Evolutionary conservation across 2,113 vertebrate genomes (phyloP).

Genomic region (Tetraodon nigroviridis): DNA sequence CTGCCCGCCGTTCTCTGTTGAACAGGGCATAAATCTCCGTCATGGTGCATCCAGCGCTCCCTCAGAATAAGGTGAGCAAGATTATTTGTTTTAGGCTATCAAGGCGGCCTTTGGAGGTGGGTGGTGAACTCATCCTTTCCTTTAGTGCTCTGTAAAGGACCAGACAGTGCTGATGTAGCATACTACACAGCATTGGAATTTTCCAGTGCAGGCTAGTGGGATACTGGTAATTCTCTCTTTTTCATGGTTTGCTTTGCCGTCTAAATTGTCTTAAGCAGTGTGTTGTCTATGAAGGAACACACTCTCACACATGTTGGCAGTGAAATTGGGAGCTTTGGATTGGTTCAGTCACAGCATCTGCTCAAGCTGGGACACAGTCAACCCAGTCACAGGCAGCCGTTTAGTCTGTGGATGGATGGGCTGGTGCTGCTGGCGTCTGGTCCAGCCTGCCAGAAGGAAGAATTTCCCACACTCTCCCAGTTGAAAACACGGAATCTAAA

Average conservation of each 20-base stretch:
- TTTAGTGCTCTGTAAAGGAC: too few species aligned
- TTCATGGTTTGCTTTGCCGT: background rate
- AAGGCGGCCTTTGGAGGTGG: constrained; percentile 11
- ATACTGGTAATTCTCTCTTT: background rate
- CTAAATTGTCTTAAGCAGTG: too few species aligned
- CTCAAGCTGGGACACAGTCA: constrained; percentile 31
- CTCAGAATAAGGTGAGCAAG: constrained; percentile 25
- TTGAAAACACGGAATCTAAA: too few species aligned
- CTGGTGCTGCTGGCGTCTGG: constrained; percentile 21
- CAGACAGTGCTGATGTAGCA: too few species aligned
- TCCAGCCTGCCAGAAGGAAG: too few species aligned
- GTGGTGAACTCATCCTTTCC: constrained; percentile 7
- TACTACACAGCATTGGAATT: too few species aligned
- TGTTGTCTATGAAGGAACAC: too few species aligned
- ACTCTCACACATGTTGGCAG: constrained; percentile 7
- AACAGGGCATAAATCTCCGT: constrained; percentile 25
- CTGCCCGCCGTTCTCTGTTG: too few species aligned
- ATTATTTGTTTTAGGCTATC: constrained; percentile 57
- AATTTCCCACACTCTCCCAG: too few species aligned
- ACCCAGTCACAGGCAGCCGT: constrained; percentile 22
- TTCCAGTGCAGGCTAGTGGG: background rate
- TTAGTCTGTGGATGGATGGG: constrained; percentile 16
- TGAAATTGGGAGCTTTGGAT: constrained; percentile 30
- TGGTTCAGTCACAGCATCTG: constrained; percentile 48
- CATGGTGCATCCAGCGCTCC: constrained; percentile 30